Conservation (phyloP, 2,797 vertebrate genomes). For the Babyrousa celebensis region DNA sequence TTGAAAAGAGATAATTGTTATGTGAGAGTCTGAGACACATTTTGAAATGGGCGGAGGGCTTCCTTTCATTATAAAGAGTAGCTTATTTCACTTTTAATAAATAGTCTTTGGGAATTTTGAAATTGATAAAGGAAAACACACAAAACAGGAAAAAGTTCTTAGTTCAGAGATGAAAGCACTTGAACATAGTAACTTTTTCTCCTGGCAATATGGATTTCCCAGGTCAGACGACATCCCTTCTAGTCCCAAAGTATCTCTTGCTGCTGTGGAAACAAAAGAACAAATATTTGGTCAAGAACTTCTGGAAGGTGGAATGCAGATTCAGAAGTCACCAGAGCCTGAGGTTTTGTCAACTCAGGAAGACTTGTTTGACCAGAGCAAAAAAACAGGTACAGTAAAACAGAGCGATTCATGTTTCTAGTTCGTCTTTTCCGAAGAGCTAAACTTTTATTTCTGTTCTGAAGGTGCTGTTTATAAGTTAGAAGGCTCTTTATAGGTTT, state of each 20-base stretch:
- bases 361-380: constrained; percentile 95
- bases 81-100: constrained; percentile 53
- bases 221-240: constrained; percentile 92
- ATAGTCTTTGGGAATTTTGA: constrained; percentile 25
- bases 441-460: constrained; percentile 55
- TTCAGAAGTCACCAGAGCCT: constrained; percentile 87
- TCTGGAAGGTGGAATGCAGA: constrained; percentile 89
- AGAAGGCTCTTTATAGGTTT: not conserved
- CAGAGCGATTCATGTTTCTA: constrained; percentile 7
- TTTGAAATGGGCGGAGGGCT: constrained; percentile 11
- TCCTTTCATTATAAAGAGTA: constrained; percentile 34
- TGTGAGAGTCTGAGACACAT: constrained; percentile 14
- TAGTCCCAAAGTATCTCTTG: constrained; percentile 88
- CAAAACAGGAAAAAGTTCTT: constrained; percentile 45
- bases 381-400: constrained; percentile 88
- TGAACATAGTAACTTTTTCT: constrained; percentile 68
- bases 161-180: constrained; percentile 62
- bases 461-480: constrained; percentile 21
- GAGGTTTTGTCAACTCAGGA: constrained; percentile 95
- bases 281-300: constrained; percentile 88
- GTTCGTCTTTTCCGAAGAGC: constrained; percentile 4
- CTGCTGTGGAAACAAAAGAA: constrained; percentile 79
- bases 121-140: constrained; percentile 59
- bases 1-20: not conserved
- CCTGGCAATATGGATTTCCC: constrained; percentile 70